phyloP scores from a whole-genome alignment of 2,888 invertebrate genomes.

The Cataglyphis albicans region DNA sequence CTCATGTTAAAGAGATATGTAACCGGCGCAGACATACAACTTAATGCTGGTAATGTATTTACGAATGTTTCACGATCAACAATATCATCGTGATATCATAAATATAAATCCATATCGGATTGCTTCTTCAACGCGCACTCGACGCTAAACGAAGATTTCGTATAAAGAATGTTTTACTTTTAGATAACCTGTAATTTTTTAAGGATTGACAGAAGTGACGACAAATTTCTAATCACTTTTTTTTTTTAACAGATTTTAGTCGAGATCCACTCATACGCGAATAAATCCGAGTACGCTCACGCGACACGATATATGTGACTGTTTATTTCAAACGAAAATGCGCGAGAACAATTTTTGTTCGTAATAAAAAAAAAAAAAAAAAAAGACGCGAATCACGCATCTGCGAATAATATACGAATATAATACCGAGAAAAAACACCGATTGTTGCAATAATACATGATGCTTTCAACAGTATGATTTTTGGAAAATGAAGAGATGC shows the following conservation, averaged over 20 bases:
- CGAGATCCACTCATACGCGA: not conserved
- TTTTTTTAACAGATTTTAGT: not conserved
- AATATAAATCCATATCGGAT: not conserved
- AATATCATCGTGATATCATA: not conserved
- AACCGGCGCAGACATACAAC: constrained; percentile 6
- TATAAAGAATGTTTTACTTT: not conserved
- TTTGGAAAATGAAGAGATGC: constrained; percentile 35
- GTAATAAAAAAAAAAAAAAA: not conserved
- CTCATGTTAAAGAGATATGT: not conserved
- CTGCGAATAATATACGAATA: constrained; percentile 19
- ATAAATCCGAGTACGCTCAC: not conserved
- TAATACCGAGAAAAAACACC: constrained; percentile 35
- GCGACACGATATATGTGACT: not conserved
- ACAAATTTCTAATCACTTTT: not conserved
- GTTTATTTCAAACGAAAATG: constrained; percentile 11
- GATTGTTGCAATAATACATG: constrained; percentile 41
- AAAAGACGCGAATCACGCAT: constrained; percentile 5
- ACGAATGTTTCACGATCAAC: constrained; percentile 21
- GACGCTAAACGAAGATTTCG: not conserved
- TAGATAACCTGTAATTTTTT: not conserved
- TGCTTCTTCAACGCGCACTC: not conserved
- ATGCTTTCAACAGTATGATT: constrained; percentile 46
- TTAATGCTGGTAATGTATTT: constrained; percentile 34
- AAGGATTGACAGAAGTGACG: not conserved
- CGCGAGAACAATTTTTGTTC: not conserved